These are phyloP conservation scores for Alligator sinensis DNA, from an alignment of 2,113 vertebrate genomes.

Conservation along the genomic window DNA sequence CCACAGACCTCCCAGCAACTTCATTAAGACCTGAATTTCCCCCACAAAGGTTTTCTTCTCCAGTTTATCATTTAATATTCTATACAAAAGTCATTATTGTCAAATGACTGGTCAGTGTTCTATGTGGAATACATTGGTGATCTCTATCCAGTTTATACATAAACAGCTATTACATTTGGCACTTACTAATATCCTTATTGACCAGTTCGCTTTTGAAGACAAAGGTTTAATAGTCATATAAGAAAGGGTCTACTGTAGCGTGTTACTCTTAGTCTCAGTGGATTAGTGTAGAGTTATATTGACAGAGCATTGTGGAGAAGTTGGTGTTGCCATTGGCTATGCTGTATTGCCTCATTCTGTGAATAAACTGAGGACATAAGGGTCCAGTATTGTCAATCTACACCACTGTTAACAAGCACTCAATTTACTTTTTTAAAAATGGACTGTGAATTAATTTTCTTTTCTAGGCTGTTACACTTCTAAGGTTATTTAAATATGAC, in stretches of 20 bases:
- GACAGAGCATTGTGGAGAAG: rapidly evolving
- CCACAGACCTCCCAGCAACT: neutral
- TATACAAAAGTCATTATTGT: neutral
- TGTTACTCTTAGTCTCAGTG: neutral
- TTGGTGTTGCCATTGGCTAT: neutral
- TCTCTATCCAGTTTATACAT: neutral
- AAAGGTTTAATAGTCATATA: neutral
- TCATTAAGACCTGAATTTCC: neutral
- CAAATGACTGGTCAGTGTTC: neutral
- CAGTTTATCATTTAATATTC: neutral
- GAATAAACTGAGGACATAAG: rapidly evolving
- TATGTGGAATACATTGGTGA: neutral
- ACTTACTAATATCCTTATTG: neutral
- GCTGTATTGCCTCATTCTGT: neutral
- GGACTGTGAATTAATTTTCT: neutral
- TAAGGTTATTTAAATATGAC: conserved; percentile 32
- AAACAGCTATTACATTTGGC: neutral
- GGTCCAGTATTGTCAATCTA: neutral
- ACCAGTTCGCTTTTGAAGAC: neutral
- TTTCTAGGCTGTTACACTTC: neutral
- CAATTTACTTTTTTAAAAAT: neutral
- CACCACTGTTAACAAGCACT: neutral
- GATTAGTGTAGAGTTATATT: neutral
- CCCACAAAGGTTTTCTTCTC: neutral
- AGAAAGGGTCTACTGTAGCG: neutral